phyloP scores from a whole-genome alignment of 2,888 invertebrate genomes.

The Nezara viridula region DNA sequence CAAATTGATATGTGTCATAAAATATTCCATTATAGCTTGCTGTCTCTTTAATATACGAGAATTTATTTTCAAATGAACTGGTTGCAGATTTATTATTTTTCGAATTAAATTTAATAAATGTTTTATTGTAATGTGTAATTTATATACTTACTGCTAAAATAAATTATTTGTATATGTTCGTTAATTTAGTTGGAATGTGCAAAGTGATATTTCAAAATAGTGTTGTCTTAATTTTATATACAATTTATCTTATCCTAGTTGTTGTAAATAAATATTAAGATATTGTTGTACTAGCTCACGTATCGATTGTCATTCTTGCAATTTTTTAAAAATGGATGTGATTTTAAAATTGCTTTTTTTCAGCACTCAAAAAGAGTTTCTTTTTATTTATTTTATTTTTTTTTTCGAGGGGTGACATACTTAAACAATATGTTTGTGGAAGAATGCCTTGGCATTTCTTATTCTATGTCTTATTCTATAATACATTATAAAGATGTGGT shows the following conservation, averaged over 20 bases:
- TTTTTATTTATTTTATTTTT: not conserved
- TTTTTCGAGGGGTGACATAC: slow-evolving; percentile 40
- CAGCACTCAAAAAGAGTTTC: slow-evolving; percentile 15
- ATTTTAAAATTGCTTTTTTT: slow-evolving; percentile 44
- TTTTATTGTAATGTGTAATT: slow-evolving; percentile 56
- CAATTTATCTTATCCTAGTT: slow-evolving; percentile 56
- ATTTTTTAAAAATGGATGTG: slow-evolving; percentile 46
- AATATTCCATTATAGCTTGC: slow-evolving; percentile 34
- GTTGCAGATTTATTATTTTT: slow-evolving; percentile 50
- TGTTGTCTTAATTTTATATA: slow-evolving; percentile 57
- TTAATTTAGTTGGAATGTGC: slow-evolving; percentile 60
- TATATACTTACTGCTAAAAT: slow-evolving; percentile 59
- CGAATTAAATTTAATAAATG: slow-evolving; percentile 56
- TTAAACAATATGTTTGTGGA: slow-evolving; percentile 1
- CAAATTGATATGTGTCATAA: slow-evolving; percentile 38
- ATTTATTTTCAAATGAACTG: slow-evolving; percentile 54
- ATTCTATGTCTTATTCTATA: slow-evolving; percentile 40
- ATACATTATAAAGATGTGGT: slow-evolving; percentile 20
- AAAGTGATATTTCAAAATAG: slow-evolving; percentile 59
- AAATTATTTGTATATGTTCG: slow-evolving; percentile 59
- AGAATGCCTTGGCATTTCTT: slow-evolving; percentile 37
- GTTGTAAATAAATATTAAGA: slow-evolving; percentile 58
- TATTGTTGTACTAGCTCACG: slow-evolving; percentile 55
- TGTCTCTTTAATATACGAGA: not conserved
- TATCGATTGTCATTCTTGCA: slow-evolving; percentile 47